These are phyloP conservation scores for Epicampocera succincta DNA, from an alignment of 2,888 invertebrate genomes.

Conservation along the genomic window DNA sequence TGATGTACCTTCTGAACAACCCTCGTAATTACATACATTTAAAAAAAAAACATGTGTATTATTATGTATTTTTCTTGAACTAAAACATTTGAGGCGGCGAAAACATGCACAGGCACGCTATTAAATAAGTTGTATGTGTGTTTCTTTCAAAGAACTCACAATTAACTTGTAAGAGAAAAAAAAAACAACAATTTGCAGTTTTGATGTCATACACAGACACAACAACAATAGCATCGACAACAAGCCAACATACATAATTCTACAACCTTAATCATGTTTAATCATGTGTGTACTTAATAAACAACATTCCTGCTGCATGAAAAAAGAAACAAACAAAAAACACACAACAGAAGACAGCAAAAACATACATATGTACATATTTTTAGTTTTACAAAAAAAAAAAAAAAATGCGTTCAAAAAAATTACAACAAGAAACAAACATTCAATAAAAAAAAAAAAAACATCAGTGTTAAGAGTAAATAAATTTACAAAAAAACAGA, in stretches of 20 bases:
- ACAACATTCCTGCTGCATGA: conserved; percentile 55
- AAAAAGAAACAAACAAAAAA: neutral
- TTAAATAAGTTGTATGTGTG: neutral
- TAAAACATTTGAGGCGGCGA: neutral
- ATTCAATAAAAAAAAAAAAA: conserved; percentile 16
- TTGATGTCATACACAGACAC: conserved; percentile 28
- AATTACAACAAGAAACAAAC: conserved; percentile 11
- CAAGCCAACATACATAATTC: conserved; percentile 38
- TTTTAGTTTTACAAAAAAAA: too few species aligned
- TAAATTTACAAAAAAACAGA: conserved; percentile 11
- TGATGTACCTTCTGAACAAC: too few species aligned
- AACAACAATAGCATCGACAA: conserved; percentile 31
- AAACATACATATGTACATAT: conserved; percentile 36
- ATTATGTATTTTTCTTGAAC: too few species aligned
- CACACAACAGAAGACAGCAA: conserved; percentile 18
- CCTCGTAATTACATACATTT: too few species aligned
- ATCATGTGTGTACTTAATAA: conserved; percentile 50
- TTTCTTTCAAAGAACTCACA: conserved; percentile 6
- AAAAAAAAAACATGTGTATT: neutral
- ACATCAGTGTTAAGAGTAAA: conserved; percentile 43
- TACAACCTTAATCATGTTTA: conserved; percentile 64
- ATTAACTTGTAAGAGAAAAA: conserved; percentile 43
- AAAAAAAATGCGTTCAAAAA: conserved; percentile 1
- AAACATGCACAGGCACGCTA: conserved; percentile 4
- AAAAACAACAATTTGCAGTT: conserved; percentile 36